Evolutionary conservation across 2,113 vertebrate species (phyloP).

Genomic region (Lycocorax pyrrhopterus): DNA sequence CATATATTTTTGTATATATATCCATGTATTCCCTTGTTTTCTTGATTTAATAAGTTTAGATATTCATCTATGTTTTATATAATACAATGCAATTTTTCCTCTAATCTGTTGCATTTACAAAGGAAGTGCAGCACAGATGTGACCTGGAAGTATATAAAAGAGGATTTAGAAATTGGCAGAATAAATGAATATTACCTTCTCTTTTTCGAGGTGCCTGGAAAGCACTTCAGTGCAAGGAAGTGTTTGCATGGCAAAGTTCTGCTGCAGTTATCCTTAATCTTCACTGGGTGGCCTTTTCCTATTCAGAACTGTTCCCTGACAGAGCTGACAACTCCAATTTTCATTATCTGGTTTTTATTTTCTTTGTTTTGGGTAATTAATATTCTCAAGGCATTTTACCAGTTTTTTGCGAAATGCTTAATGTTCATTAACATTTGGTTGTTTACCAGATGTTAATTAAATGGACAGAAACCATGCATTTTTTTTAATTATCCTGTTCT

Average conservation of each 20-base stretch:
- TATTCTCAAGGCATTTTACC: neutral
- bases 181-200: neutral
- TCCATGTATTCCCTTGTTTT: neutral
- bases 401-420: neutral
- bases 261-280: neutral
- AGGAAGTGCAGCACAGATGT: neutral
- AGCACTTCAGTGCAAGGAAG: neutral
- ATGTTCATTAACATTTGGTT: neutral
- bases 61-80: neutral
- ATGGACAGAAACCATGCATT: neutral
- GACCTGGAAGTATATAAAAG: neutral
- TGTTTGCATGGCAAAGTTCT: neutral
- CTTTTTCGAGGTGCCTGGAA: neutral
- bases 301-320: neutral
- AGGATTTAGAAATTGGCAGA: neutral
- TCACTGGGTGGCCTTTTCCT: neutral
- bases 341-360: neutral
- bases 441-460: neutral
- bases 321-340: neutral
- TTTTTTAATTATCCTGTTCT: neutral
- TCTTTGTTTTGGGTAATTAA: neutral
- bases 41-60: slow-evolving; percentile 1
- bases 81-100: neutral
- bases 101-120: slow-evolving; percentile 25
- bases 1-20: neutral